Conservation (phyloP, 2,113 vertebrate genomes). For the Podarcis raffonei region DNA sequence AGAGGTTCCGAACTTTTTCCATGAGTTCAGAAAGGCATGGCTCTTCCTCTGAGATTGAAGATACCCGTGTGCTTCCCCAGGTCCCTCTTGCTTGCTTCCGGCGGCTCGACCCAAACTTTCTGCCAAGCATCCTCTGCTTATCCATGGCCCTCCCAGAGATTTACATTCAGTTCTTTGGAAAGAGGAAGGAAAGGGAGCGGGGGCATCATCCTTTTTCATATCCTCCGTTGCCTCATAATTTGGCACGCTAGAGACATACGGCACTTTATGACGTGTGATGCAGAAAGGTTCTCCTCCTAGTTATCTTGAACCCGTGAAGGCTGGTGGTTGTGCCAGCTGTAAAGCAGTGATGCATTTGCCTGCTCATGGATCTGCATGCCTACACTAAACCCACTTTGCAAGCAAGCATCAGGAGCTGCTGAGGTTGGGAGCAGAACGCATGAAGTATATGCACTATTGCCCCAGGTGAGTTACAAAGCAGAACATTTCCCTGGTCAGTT, state of each 20-base stretch:
- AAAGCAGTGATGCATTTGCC: background rate
- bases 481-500: background rate
- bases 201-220: rapidly evolving
- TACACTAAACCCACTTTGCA: background rate
- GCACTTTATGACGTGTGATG: background rate
- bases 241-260: background rate
- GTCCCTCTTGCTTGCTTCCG: conserved; percentile 52
- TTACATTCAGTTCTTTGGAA: rapidly evolving
- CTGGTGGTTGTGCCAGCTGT: background rate
- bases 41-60: background rate
- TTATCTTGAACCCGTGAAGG: background rate
- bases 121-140: conserved; percentile 45
- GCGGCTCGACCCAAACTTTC: conserved; percentile 81
- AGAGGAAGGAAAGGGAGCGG: rapidly evolving
- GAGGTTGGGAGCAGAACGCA: background rate
- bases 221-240: background rate
- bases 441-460: background rate
- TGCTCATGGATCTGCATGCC: background rate
- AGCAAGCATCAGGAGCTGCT: background rate
- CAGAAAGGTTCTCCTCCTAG: background rate
- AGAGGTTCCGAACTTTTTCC: conserved; percentile 57
- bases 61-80: background rate
- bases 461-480: no score
- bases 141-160: conserved; percentile 62
- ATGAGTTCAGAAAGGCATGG: background rate